Conservation (phyloP, 2,888 invertebrate genomes). For the Dendrolimus houi region DNA sequence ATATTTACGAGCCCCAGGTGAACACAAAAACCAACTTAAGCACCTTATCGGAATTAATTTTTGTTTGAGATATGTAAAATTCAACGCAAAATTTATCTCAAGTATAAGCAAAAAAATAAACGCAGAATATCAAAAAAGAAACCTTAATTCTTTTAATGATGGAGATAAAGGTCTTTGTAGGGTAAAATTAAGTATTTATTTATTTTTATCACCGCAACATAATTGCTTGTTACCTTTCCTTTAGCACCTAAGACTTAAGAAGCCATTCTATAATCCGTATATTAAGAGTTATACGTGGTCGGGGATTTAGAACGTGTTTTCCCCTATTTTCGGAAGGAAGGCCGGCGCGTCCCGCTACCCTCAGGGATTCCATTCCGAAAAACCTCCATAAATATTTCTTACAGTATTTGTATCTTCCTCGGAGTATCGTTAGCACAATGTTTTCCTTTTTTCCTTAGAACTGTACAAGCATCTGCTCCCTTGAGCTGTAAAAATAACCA, state of each 20-base stretch:
- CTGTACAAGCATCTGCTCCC: slow-evolving; percentile 51
- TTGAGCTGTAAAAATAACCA: slow-evolving; percentile 18
- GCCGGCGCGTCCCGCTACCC: slow-evolving; percentile 48
- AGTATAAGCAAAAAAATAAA: too few relatives aligned
- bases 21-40: slow-evolving; percentile 46
- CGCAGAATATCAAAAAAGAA: slow-evolving; percentile 4
- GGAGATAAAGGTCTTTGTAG: slow-evolving; percentile 15
- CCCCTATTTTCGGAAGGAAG: slow-evolving; percentile 58
- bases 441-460: slow-evolving; percentile 48
- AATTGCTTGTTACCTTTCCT: slow-evolving; percentile 71
- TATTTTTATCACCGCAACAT: slow-evolving; percentile 34
- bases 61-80: slow-evolving; percentile 29
- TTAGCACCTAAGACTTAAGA: slow-evolving; percentile 63
- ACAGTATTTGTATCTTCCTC: slow-evolving; percentile 73
- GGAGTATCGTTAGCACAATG: slow-evolving; percentile 70
- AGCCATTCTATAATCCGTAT: slow-evolving; percentile 68
- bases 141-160: slow-evolving; percentile 15
- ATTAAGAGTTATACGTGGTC: slow-evolving; percentile 70
- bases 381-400: slow-evolving; percentile 76
- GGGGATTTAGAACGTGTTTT: slow-evolving; percentile 68
- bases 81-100: not conserved
- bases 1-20: slow-evolving; percentile 67
- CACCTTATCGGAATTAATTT: slow-evolving; percentile 46
- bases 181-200: slow-evolving; percentile 22
- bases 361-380: slow-evolving; percentile 66